These are phyloP conservation scores for Oxytorus armatus DNA, from an alignment of 2,888 invertebrate species.

Conservation along the genomic window DNA sequence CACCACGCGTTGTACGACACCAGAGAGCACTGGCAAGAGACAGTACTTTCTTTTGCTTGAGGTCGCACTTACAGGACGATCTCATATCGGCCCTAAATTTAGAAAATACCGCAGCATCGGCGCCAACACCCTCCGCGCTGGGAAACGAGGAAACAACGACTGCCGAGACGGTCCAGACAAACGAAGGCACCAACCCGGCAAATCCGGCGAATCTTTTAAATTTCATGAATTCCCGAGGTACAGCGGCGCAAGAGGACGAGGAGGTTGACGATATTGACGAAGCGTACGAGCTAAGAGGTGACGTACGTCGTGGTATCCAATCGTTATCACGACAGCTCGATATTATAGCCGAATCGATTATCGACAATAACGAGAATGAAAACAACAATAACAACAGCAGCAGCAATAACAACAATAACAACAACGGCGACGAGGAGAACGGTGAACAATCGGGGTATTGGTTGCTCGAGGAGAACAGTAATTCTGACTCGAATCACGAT, in stretches of 20 bases:
- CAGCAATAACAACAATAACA: conserved; percentile 36
- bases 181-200: no score
- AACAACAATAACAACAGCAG: conserved; percentile 13
- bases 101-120: not conserved
- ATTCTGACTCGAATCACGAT: conserved; percentile 80
- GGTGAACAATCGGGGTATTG: conserved; percentile 80
- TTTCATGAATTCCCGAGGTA: no score
- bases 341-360: conserved; percentile 1
- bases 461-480: conserved; percentile 81
- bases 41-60: no score
- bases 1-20: no score
- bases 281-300: conserved; percentile 9
- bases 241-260: not conserved
- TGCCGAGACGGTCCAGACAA: no score
- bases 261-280: conserved; percentile 6
- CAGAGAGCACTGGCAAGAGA: no score
- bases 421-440: conserved; percentile 66
- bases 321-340: conserved; percentile 11
- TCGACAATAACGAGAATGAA: conserved; percentile 6
- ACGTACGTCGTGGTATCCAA: conserved; percentile 1
- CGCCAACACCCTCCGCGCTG: not conserved
- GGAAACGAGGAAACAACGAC: not conserved
- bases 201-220: no score
- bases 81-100: not conserved
- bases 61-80: not conserved